Percentiles rank a stretch among this genome's conserved stretches.
Evolutionary conservation across 2,888 invertebrate species (phyloP).

Genomic region (Coenonympha glycerion): DNA sequence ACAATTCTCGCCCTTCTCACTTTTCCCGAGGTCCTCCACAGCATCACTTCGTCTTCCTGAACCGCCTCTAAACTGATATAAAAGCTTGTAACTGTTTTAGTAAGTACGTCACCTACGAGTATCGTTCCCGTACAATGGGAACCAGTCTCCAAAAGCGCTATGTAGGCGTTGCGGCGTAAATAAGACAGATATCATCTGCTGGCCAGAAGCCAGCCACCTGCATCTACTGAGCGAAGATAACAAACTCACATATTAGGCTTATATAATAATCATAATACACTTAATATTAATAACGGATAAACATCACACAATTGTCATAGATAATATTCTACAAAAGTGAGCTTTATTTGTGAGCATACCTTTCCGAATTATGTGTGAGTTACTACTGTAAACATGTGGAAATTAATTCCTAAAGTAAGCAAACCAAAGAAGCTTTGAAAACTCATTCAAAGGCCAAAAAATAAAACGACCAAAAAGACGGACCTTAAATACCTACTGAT

Average conservation of each 20-base stretch:
- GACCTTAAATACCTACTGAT: neutral
- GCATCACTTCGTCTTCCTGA: no score
- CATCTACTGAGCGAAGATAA: slow-evolving; percentile 12
- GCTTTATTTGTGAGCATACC: no score
- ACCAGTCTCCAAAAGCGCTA: slow-evolving; percentile 23
- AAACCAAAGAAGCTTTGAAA: no score
- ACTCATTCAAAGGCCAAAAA: neutral
- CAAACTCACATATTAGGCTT: no score
- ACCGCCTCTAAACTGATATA: no score
- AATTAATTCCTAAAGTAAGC: no score
- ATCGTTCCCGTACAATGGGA: slow-evolving; percentile 1
- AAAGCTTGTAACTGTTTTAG: neutral
- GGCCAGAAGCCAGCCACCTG: slow-evolving; percentile 31
- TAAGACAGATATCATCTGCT: slow-evolving; percentile 31
- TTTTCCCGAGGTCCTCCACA: no score
- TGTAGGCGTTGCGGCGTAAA: slow-evolving; percentile 26
- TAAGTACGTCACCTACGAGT: neutral
- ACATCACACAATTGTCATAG: neutral
- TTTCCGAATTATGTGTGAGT: no score
- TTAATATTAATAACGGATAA: neutral
- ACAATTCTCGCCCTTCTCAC: no score
- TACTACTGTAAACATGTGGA: no score
- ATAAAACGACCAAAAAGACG: neutral
- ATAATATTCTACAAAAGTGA: no score
- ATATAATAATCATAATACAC: no score